These are phyloP conservation scores for Peucedramus taeniatus DNA, from an alignment of 2,113 vertebrate genomes.

Conservation along the genomic window DNA sequence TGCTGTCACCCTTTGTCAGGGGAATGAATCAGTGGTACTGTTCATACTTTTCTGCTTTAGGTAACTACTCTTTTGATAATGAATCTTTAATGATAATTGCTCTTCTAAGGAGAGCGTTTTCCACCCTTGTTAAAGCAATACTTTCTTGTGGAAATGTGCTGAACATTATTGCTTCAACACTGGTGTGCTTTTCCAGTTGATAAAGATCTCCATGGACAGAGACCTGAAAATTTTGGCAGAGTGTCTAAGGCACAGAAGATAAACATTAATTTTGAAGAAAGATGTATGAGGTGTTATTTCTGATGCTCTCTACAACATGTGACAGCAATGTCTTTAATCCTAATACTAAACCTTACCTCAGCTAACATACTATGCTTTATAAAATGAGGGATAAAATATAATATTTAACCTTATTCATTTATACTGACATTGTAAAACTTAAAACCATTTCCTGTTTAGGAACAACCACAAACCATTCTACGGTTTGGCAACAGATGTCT, in stretches of 20 bases:
- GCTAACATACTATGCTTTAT: background rate
- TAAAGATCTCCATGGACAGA: conserved; percentile 20
- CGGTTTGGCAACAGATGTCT: background rate
- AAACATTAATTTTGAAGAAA: conserved; percentile 39
- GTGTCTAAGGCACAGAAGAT: conserved; percentile 20
- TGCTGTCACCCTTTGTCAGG: conserved; percentile 11
- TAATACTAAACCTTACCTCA: background rate
- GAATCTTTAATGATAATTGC: conserved; percentile 72
- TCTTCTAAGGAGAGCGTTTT: conserved; percentile 67
- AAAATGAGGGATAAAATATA: background rate
- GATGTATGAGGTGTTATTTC: background rate
- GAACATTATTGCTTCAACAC: conserved; percentile 57
- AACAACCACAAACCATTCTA: background rate
- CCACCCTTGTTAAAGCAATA: conserved; percentile 72
- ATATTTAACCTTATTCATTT: background rate
- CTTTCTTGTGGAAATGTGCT: conserved; percentile 69
- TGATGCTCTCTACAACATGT: background rate
- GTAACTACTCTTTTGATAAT: conserved; percentile 70
- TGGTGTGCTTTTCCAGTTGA: conserved; percentile 41
- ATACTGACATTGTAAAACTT: background rate
- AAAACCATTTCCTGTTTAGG: background rate
- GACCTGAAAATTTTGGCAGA: conserved; percentile 34
- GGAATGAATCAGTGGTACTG: conserved; percentile 9
- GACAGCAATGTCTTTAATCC: background rate
- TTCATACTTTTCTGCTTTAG: conserved; percentile 66